Base-by-base conservation (phyloP, 2,113 vertebrate species). In the Peromyscus leucopus region DNA sequence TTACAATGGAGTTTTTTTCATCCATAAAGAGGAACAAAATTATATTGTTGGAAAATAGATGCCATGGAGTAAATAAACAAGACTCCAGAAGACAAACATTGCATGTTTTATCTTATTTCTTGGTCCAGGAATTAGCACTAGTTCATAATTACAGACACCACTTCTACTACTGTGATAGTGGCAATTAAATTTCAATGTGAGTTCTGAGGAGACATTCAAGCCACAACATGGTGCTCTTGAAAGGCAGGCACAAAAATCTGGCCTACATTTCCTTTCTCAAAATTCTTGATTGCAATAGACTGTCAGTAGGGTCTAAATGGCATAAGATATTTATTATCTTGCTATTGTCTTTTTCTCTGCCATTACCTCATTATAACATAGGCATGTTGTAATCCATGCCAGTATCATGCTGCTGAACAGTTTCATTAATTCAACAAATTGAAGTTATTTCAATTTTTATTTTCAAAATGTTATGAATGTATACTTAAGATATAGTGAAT, bases 391-490 rank as follows among this genome's bases (percentile, higher is more conserved):
- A 80, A 55, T 90, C 2, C 21, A 7, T 71, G 33, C 79, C 6
- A 87, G 8, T 69, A 67, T 59, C 83, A 65, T 87, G 33, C 28
- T 91, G 7, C 17, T 65, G 57, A 75, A 67, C 61, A 90, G 15
- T 69, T 96, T 88, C 6, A 84, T 87, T 78, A 59, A 87, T 36
- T 79, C 39, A 78, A 69, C 65, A 78, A 76, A 91, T 82, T 33
- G 16, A 36, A 93, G 59, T n/a, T 71, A 80, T 31, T 90, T 48
- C 3, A 39, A 22, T 74, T 74, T n/a, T 74, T 39, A 72, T 72
- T 72, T 79, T 2, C 26, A 39, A 39, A n/a, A 3, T 80, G 82
- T 46, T 71, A 71, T 57, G 55, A 57, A 79, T 90, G 55, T 75
- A 2, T 26, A 55, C 2, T 72, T 78, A 48, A 63, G 55, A 75